Evolutionary conservation across 2,797 vertebrate genomes (phyloP).

Genomic region (Notamacropus eugenii): DNA sequence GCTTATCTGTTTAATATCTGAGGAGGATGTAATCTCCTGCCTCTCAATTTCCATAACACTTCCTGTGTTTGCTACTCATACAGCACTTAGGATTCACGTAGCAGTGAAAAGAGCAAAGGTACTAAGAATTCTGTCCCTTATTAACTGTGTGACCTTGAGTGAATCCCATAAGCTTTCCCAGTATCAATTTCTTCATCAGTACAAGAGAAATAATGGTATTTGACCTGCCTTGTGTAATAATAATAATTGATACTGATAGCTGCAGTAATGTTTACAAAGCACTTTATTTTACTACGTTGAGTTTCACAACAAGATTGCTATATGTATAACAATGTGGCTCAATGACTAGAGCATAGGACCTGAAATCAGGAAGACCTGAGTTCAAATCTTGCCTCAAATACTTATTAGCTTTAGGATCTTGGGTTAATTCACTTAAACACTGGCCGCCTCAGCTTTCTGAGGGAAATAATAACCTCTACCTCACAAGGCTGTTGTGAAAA

Average conservation of each 20-base stretch:
- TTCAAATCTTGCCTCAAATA: background rate
- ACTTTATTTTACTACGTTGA: background rate
- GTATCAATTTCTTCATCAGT: background rate
- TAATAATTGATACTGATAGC: background rate
- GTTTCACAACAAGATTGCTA: background rate
- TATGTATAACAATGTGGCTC: background rate
- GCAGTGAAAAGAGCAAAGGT: background rate
- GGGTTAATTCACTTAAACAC: background rate
- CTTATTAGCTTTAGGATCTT: background rate
- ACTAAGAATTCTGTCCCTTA: background rate
- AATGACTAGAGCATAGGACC: background rate
- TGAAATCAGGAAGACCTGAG: background rate
- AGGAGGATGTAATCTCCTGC: background rate
- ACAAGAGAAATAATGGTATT: background rate
- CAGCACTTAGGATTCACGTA: background rate
- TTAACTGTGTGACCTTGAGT: background rate
- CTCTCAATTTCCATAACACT: background rate
- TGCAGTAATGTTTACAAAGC: background rate
- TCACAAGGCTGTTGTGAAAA: background rate
- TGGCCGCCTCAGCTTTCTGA: background rate
- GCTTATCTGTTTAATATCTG: background rate
- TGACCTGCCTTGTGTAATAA: background rate
- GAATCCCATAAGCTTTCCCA: background rate
- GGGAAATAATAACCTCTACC: background rate
- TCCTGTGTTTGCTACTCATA: background rate